Percentiles rank a stretch among this genome's conserved stretches.
phyloP scores from a whole-genome alignment of 2,797 vertebrate species.

The Labeo calbasu region DNA sequence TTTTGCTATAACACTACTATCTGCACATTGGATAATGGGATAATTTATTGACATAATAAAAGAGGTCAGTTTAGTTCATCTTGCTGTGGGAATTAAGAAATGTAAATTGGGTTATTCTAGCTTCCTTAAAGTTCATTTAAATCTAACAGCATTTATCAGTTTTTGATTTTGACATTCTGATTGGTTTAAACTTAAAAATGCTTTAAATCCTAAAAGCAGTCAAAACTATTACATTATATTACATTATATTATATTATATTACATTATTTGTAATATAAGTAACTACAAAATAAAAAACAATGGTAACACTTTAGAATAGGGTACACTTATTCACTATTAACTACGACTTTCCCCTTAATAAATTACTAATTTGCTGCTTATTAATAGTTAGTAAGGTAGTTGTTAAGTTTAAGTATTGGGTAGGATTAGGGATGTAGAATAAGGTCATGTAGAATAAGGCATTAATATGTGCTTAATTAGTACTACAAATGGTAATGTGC shows the following conservation, averaged over 20 bases:
- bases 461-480: too few relatives aligned
- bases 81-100: not conserved
- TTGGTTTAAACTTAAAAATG: not conserved
- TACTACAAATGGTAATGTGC: too few relatives aligned
- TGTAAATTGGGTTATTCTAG: not conserved
- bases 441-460: too few relatives aligned
- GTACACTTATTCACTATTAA: too few relatives aligned
- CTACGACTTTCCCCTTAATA: too few relatives aligned
- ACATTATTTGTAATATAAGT: too few relatives aligned
- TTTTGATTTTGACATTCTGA: not conserved
- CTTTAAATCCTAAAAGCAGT: not conserved
- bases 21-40: not conserved
- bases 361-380: too few relatives aligned
- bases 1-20: conserved; percentile 1
- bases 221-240: not conserved
- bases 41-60: conserved; percentile 1
- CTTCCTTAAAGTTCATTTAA: not conserved
- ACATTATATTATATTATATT: not conserved
- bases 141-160: not conserved
- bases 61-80: not conserved
- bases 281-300: too few relatives aligned
- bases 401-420: too few relatives aligned
- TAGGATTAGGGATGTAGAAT: too few relatives aligned
- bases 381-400: too few relatives aligned
- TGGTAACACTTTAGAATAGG: too few relatives aligned